Conservation (phyloP, 2,888 invertebrate genomes). For the Conops quadrifasciatus region DNA sequence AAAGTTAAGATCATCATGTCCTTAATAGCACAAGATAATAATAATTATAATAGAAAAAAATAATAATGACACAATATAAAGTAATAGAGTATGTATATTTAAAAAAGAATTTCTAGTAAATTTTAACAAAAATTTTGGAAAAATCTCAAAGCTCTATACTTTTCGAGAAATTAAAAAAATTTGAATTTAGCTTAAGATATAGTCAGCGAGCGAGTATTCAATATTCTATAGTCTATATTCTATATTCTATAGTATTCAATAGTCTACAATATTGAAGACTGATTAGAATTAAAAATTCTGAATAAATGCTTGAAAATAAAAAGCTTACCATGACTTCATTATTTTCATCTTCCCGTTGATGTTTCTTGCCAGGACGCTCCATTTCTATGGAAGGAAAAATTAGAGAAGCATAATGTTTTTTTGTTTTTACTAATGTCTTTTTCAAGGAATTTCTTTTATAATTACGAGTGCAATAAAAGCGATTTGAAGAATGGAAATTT, state of each 20-base stretch:
- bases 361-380: conserved; percentile 64
- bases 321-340: conserved; percentile 63
- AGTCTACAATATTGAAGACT: no score
- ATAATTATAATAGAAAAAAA: no score
- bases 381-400: conserved; percentile 53
- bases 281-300: no score
- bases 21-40: no score
- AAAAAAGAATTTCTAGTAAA: not conserved
- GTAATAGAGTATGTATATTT: not conserved
- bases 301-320: no score
- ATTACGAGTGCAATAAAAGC: not conserved
- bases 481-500: not conserved
- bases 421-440: not conserved
- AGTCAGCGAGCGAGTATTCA: no score
- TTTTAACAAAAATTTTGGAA: not conserved
- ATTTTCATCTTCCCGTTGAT: conserved; percentile 66
- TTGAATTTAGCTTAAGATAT: no score
- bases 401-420: not conserved
- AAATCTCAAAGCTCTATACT: not conserved
- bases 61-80: not conserved
- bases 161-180: not conserved
- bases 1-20: not conserved
- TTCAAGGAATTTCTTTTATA: no score
- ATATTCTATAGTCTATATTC: no score
- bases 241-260: no score